Evolutionary conservation across 2,797 vertebrate species (phyloP).

Genomic region (Dryobates pubescens): DNA sequence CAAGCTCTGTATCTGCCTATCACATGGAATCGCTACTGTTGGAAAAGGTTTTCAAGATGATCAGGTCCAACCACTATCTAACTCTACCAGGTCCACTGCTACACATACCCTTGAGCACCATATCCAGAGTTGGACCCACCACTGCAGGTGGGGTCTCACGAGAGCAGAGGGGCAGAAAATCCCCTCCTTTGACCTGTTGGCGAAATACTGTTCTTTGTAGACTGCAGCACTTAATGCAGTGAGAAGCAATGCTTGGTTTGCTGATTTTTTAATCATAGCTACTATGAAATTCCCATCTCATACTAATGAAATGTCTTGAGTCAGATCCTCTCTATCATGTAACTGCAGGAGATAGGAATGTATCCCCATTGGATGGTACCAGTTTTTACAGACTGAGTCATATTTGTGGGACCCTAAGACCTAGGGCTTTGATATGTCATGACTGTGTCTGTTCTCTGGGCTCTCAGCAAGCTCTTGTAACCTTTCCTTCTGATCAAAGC

Average conservation of each 20-base stretch:
- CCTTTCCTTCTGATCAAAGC: slow-evolving; percentile 43
- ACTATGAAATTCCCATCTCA: neutral
- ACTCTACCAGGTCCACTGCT: too few relatives aligned
- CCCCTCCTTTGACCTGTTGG: too few relatives aligned
- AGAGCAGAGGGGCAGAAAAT: too few relatives aligned
- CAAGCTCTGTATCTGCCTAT: neutral
- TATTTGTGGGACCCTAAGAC: rapidly evolving
- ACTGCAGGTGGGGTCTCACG: too few relatives aligned
- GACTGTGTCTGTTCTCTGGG: neutral
- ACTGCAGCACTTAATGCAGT: neutral
- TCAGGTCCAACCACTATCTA: too few relatives aligned
- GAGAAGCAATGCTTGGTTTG: neutral
- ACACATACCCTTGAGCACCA: too few relatives aligned
- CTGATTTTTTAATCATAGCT: neutral
- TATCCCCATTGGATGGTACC: neutral
- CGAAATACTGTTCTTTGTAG: too few relatives aligned
- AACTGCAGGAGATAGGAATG: neutral
- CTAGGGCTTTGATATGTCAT: neutral
- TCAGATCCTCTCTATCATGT: neutral
- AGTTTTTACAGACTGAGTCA: neutral
- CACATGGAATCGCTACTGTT: neutral
- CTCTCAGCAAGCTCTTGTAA: neutral
- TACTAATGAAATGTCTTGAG: neutral
- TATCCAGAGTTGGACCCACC: too few relatives aligned
- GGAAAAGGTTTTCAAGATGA: too few relatives aligned